Percentiles rank a stretch among this genome's conserved stretches.
phyloP scores from a whole-genome alignment of 1,140 invertebrate species.

The Pararge aegeria region DNA sequence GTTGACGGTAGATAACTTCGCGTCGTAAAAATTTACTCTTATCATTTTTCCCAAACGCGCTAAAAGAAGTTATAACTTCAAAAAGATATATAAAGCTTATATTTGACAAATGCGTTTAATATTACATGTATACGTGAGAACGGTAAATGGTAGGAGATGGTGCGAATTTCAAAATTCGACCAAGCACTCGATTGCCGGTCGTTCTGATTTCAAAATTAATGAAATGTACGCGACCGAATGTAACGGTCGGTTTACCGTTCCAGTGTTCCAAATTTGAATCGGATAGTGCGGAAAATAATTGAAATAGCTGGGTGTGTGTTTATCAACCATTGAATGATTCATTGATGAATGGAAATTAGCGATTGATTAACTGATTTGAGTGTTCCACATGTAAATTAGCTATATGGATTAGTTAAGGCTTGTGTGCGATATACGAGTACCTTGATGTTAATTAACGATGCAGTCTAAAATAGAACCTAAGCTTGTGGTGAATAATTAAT shows the following conservation, averaged over 20 bases:
- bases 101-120: too few species aligned
- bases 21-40: too few species aligned
- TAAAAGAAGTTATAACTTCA: too few species aligned
- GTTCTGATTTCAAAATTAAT: slow-evolving; percentile 34
- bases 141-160: neutral
- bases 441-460: too few species aligned
- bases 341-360: slow-evolving; percentile 19
- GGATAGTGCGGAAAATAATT: slow-evolving; percentile 30
- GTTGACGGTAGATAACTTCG: too few species aligned
- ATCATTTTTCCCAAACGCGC: too few species aligned
- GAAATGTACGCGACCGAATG: slow-evolving; percentile 33
- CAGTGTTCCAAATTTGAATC: slow-evolving; percentile 28
- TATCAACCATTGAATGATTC: slow-evolving; percentile 20
- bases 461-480: too few species aligned
- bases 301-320: slow-evolving; percentile 21
- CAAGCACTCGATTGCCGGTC: slow-evolving; percentile 23
- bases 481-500: too few species aligned
- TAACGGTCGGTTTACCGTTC: slow-evolving; percentile 26
- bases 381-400: neutral
- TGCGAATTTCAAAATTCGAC: slow-evolving; percentile 30
- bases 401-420: neutral
- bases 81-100: too few species aligned
- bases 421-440: too few species aligned
- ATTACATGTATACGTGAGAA: too few species aligned
- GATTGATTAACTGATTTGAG: slow-evolving; percentile 11